Evolutionary conservation across 92 coral and sea anemone genomes (phyloP).

Genomic region (Actinostola sp.): DNA sequence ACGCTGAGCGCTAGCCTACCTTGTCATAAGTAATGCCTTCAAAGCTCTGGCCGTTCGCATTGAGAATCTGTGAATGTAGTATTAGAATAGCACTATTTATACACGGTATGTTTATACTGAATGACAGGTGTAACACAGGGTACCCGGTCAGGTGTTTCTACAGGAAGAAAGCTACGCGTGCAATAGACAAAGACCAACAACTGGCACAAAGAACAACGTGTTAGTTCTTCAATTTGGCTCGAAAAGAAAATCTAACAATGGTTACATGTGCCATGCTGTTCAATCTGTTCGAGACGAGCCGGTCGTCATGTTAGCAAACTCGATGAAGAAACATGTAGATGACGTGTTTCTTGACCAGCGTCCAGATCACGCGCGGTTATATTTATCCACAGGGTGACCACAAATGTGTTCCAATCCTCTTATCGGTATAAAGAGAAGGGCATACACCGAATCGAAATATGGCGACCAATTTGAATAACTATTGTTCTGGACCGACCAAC

Average conservation of each 20-base stretch:
- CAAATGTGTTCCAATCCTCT: too few species aligned
- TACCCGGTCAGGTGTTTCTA: neutral
- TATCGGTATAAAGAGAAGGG: too few species aligned
- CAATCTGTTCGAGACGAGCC: too few species aligned
- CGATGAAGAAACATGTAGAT: neutral
- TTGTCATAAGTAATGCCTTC: slow-evolving; percentile 62
- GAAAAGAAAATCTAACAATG: too few species aligned
- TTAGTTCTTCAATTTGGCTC: neutral
- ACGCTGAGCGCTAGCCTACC: slow-evolving; percentile 42
- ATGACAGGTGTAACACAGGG: slow-evolving; percentile 30
- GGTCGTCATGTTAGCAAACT: neutral
- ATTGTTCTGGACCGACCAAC: neutral
- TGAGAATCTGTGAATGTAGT: slow-evolving; percentile 48
- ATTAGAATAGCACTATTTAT: slow-evolving; percentile 22
- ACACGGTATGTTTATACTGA: neutral
- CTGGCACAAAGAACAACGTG: neutral
- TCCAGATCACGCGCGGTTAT: neutral
- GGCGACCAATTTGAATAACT: too few species aligned
- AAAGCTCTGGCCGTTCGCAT: slow-evolving; percentile 74
- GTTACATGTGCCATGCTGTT: too few species aligned
- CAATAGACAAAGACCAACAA: neutral
- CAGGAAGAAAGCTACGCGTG: neutral
- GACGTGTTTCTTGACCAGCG: neutral
- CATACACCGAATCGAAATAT: too few species aligned
- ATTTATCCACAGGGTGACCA: neutral